phyloP scores from a whole-genome alignment of 2,888 invertebrate species.

The Eristalis intricaria region DNA sequence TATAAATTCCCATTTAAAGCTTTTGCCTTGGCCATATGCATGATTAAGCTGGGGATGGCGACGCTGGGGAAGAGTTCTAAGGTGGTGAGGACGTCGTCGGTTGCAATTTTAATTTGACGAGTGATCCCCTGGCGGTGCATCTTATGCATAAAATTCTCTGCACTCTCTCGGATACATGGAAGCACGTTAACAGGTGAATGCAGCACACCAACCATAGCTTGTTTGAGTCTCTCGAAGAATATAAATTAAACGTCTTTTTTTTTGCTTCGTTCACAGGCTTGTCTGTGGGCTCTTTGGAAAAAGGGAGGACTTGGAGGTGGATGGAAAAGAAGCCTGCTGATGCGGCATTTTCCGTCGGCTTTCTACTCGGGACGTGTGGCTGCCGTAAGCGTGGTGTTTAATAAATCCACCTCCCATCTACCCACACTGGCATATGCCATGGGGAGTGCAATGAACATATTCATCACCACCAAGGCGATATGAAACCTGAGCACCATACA shows the following conservation, averaged over 20 bases:
- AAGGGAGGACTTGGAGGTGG: not conserved
- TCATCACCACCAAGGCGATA: not conserved
- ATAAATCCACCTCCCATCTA: conserved; percentile 8
- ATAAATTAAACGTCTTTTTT: conserved; percentile 5
- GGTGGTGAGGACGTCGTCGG: not conserved
- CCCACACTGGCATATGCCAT: not conserved
- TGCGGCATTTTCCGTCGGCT: conserved; percentile 50
- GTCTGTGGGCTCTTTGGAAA: conserved; percentile 7
- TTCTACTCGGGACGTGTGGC: conserved; percentile 30
- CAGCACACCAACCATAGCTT: not conserved
- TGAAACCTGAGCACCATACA: conserved; percentile 6
- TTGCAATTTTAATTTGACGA: conserved; percentile 41
- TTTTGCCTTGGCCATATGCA: conserved; percentile 25
- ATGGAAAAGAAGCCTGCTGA: conserved; percentile 37
- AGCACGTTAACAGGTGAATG: conserved; percentile 66
- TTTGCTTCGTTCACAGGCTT: not conserved
- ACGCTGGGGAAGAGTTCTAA: not conserved
- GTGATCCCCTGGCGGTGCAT: conserved; percentile 57
- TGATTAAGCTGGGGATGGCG: not conserved
- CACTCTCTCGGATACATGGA: conserved; percentile 25
- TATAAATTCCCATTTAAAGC: conserved; percentile 61
- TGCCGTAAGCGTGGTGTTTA: conserved; percentile 24
- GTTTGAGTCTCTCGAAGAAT: conserved; percentile 36
- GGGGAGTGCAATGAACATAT: conserved; percentile 28
- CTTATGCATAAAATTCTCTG: conserved; percentile 59